Percentiles rank a stretch among this genome's conserved stretches.
Conservation (phyloP, 2,888 invertebrate species). For the Ryuthela nishihirai region DNA sequence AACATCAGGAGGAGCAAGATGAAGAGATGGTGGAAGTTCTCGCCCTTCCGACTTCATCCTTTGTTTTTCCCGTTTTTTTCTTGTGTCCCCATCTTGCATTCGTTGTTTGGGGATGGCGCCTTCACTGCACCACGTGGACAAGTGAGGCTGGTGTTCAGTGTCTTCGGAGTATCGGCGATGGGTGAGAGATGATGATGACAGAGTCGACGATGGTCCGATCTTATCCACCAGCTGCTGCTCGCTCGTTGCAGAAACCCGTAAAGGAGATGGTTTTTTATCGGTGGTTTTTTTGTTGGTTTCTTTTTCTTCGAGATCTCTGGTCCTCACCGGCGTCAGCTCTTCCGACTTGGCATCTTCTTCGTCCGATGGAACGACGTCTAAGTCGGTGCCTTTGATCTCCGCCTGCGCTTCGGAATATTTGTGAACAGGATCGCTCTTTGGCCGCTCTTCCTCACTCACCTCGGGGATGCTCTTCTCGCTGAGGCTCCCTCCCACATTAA, state of each 20-base stretch:
- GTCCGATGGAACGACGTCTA: background rate
- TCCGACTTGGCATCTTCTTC: background rate
- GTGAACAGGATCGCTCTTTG: conserved; percentile 5
- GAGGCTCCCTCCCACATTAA: background rate
- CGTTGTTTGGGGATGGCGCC: conserved; percentile 31
- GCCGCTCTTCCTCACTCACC: conserved; percentile 6
- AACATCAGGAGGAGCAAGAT: conserved; percentile 3
- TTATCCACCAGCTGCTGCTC: background rate
- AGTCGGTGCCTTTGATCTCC: background rate
- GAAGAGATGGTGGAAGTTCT: conserved; percentile 1
- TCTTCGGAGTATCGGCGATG: no score
- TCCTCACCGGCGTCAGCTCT: background rate
- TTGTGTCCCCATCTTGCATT: conserved; percentile 13
- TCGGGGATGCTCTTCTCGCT: background rate
- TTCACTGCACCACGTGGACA: conserved; percentile 26
- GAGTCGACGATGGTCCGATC: no score
- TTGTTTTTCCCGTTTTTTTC: conserved; percentile 16
- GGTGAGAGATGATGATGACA: no score
- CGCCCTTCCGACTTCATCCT: conserved; percentile 24
- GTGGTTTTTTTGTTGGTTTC: background rate
- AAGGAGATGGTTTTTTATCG: background rate
- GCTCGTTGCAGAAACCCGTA: background rate
- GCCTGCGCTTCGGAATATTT: background rate
- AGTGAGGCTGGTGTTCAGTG: background rate
- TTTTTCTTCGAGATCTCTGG: background rate